Percentiles rank a stretch among this genome's conserved stretches.
Conservation (phyloP, 2,113 vertebrate species). For the Cyanoderma ruficeps region DNA sequence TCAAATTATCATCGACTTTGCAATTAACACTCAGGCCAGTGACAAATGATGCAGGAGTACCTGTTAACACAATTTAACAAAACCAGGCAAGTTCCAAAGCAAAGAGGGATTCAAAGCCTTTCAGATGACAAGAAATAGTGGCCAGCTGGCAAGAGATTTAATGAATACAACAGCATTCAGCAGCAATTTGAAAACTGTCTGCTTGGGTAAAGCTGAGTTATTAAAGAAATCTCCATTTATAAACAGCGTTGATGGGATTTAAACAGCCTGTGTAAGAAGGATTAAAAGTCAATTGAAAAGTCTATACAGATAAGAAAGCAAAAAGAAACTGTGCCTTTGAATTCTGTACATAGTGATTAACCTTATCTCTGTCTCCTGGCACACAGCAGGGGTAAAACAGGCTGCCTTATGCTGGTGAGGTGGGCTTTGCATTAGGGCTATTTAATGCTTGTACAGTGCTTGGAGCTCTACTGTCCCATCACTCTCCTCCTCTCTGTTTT, state of each 20-base stretch:
- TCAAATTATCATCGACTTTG: not conserved
- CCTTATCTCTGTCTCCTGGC: not conserved
- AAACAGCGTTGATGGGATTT: conserved; percentile 27
- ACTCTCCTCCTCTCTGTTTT: not conserved
- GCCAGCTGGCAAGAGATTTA: conserved; percentile 11
- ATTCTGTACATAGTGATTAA: conserved; percentile 9
- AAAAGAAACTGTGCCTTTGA: conserved; percentile 32
- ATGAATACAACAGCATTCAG: conserved; percentile 1
- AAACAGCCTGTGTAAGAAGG: not conserved
- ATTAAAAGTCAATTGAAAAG: conserved; percentile 40
- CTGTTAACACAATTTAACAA: not conserved
- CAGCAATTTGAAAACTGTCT: conserved; percentile 26
- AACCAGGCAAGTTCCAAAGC: not conserved
- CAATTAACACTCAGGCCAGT: not conserved
- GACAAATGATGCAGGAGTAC: not conserved
- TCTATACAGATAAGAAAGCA: conserved; percentile 21
- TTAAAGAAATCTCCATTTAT: conserved; percentile 19
- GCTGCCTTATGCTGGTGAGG: not conserved
- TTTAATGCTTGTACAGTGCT: not conserved
- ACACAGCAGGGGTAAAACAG: not conserved
- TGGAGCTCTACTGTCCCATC: not conserved
- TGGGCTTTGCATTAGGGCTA: not conserved
- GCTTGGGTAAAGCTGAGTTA: not conserved
- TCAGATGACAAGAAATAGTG: not conserved
- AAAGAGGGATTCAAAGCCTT: not conserved